Conservation (phyloP, 2,888 invertebrate species). For the Fissipunctia ypsillon region DNA sequence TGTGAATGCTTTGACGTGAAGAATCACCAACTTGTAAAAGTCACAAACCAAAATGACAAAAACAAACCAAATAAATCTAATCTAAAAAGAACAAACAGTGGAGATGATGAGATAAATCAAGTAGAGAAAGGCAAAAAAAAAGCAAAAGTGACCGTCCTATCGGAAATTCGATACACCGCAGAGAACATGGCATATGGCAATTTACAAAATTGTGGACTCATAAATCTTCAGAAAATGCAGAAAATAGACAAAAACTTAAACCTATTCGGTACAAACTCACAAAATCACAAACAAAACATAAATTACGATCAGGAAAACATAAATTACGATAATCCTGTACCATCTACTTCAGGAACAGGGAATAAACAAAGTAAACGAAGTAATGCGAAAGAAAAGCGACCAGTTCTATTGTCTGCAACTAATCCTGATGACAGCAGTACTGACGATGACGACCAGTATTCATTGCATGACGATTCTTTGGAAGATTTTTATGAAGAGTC, state of each 20-base stretch:
- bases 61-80: constrained; percentile 2
- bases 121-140: constrained; percentile 4
- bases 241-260: background rate
- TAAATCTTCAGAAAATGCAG: background rate
- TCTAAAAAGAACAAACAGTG: background rate
- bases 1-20: constrained; percentile 4
- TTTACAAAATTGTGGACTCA: background rate
- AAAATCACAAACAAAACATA: background rate
- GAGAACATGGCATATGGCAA: constrained; percentile 6
- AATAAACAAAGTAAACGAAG: background rate
- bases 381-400: background rate
- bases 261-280: background rate
- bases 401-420: background rate
- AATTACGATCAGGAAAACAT: background rate
- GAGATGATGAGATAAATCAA: background rate
- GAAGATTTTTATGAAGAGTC: constrained; percentile 1
- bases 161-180: background rate
- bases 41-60: background rate
- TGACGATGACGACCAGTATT: constrained; percentile 2
- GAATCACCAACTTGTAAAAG: background rate
- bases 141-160: background rate
- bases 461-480: background rate
- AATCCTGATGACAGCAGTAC: background rate
- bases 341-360: constrained; percentile 11
- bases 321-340: constrained; percentile 2